Conservation (phyloP, 2,113 vertebrate species). For the Apus apus region DNA sequence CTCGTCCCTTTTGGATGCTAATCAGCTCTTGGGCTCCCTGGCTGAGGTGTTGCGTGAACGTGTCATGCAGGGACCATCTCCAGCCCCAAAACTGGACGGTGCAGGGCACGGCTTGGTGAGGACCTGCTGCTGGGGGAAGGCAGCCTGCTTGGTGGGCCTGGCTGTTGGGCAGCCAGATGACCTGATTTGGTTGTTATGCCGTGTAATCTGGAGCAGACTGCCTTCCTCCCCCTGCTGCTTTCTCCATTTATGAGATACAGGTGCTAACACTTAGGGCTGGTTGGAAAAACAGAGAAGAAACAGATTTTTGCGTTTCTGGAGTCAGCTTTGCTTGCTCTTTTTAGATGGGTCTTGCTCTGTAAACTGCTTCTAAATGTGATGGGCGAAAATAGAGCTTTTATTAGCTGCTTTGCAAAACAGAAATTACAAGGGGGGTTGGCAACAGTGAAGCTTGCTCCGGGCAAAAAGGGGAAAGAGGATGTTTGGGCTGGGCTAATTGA, state of each 20-base stretch:
- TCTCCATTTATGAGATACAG: background rate
- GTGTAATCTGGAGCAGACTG: slow-evolving; percentile 43
- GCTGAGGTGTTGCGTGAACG: background rate
- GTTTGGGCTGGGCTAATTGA: slow-evolving; percentile 17
- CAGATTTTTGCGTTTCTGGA: background rate
- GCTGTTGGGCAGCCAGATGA: background rate
- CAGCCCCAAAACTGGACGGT: background rate
- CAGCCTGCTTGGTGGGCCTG: background rate
- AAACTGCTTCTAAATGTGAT: background rate
- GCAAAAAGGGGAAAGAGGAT: slow-evolving; percentile 28
- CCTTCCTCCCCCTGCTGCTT: background rate
- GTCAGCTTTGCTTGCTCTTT: background rate
- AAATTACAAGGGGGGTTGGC: background rate
- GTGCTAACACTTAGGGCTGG: background rate
- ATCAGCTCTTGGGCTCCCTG: background rate
- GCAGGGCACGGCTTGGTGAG: background rate
- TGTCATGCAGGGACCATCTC: background rate
- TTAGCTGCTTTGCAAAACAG: slow-evolving; percentile 24
- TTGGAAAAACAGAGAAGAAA: background rate
- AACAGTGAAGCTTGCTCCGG: slow-evolving; percentile 20
- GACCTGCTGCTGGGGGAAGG: background rate
- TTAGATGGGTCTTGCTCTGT: background rate
- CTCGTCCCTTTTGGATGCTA: background rate
- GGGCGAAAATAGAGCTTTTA: slow-evolving; percentile 1
- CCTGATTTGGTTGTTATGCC: slow-evolving; percentile 39